Evolutionary conservation across 2,797 vertebrate genomes (phyloP).

Genomic region (Sebastes matsubarae): DNA sequence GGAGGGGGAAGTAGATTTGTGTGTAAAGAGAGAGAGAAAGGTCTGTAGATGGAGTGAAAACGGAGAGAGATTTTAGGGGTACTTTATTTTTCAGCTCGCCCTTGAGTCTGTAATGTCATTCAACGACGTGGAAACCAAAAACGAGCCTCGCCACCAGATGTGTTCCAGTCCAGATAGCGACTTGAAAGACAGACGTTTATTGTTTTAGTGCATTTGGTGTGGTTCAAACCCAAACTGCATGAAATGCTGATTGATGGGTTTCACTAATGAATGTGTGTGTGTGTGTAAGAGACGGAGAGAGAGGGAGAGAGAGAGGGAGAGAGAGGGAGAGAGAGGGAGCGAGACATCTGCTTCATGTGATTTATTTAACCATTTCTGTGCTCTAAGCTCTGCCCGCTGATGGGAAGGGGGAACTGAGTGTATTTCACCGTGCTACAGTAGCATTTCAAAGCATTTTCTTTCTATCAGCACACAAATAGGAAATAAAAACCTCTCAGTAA

Average conservation of each 20-base stretch:
- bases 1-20: conserved; percentile 49
- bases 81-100: conserved; percentile 75
- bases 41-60: conserved; percentile 54
- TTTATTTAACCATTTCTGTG: conserved; percentile 76
- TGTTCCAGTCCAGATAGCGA: conserved; percentile 83
- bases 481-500: conserved; percentile 23
- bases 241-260: conserved; percentile 84
- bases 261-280: conserved; percentile 75
- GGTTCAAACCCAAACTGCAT: conserved; percentile 81
- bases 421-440: conserved; percentile 50
- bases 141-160: conserved; percentile 84
- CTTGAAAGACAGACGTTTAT: conserved; percentile 88
- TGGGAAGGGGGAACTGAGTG: conserved; percentile 45
- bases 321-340: neutral
- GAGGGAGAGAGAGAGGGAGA: neutral
- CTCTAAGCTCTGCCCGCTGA: conserved; percentile 43
- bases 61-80: conserved; percentile 62
- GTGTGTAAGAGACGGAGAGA: conserved; percentile 5
- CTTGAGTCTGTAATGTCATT: conserved; percentile 81
- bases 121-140: conserved; percentile 80
- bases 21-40: conserved; percentile 21
- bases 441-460: conserved; percentile 56
- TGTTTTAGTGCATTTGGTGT: conserved; percentile 84
- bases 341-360: conserved; percentile 65
- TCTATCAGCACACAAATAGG: conserved; percentile 33